Evolutionary conservation across 1,140 invertebrate species (phyloP), one percentile per base, ranked within the genome.

Genomic region (Drosophila kikkawai): DNA sequence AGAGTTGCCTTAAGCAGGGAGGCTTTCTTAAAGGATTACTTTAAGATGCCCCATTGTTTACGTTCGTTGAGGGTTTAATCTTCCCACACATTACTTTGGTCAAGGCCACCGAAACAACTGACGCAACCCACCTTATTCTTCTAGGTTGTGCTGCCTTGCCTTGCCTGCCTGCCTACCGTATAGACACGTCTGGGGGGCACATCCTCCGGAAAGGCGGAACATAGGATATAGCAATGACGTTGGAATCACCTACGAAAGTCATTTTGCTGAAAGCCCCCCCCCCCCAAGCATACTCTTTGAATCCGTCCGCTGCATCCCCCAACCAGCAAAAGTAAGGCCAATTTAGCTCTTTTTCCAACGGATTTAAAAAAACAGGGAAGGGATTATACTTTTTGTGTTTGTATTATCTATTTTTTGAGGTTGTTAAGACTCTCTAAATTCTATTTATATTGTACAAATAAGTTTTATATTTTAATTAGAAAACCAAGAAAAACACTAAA

Each of bases 21-120:
- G 64, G 67, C 48, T 56, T 56, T 70, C 64, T 70, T 68, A 70
- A 70, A 55, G 67, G 67, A 70, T 70, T 70, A 70, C 67, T 55
- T 53, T 50, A 69, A 68, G 67, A 70, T 70, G 64, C 64, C 48
- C 48, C 64, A 70, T 70, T 70, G 67, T 68, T 68, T 70, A 68
- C 67, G 64, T 68, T 68, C 64, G 26, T 47, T 56, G 67, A 70
- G 29, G 64, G 50, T 44, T 69, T 70, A 68, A 47, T 70, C 67
- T 22, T 11, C 47, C 67, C 67, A 53, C 67, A 70, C 67, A 55
- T 68, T 55, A 39, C 63, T 69, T 39, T 70, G 67, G 64, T 68
- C 67, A 70, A 70, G 67, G 67, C 67, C 67, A 56, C 12, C n/a
- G 47, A 32, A 67, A 45, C 58, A 42, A 56, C 55, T 65, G 61